Evolutionary conservation across 2,797 vertebrate genomes (phyloP).

Genomic region (Hafferia zeledoni): DNA sequence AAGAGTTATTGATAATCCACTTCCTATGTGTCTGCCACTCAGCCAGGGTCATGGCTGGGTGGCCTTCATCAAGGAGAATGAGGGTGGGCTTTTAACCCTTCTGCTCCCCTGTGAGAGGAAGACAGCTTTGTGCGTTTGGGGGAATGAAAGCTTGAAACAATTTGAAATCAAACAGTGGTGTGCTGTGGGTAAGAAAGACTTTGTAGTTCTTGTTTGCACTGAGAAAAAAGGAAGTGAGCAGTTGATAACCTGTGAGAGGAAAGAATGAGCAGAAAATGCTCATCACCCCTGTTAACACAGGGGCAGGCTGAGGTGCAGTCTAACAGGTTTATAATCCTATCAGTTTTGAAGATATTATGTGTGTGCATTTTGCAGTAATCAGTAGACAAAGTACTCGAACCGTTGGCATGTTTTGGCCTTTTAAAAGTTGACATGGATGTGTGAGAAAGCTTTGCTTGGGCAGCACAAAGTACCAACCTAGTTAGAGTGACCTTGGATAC

Average conservation of each 20-base stretch:
- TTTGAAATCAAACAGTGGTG: not conserved
- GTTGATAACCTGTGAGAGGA: not conserved
- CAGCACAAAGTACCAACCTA: not conserved
- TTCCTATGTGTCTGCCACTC: conserved; percentile 68
- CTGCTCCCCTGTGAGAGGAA: not conserved
- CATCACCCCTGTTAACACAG: too few species aligned
- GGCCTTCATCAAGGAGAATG: conserved; percentile 23
- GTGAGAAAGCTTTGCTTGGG: not conserved
- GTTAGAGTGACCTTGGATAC: not conserved
- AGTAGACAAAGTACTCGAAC: not conserved
- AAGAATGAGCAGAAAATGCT: not conserved
- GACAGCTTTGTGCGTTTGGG: not conserved
- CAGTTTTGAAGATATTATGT: not conserved
- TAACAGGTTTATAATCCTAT: not conserved
- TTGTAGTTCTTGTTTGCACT: not conserved
- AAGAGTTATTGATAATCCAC: conserved; percentile 74
- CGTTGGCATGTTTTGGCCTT: not conserved
- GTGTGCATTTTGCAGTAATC: not conserved
- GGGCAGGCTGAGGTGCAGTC: not conserved
- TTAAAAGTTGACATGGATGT: not conserved
- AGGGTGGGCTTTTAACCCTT: conserved; percentile 59
- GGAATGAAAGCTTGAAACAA: not conserved
- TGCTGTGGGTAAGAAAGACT: not conserved
- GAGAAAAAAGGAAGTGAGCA: not conserved
- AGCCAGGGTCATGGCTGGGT: conserved; percentile 70